phyloP scores from a whole-genome alignment of 2,888 invertebrate species.

The Icerya purchasi region DNA sequence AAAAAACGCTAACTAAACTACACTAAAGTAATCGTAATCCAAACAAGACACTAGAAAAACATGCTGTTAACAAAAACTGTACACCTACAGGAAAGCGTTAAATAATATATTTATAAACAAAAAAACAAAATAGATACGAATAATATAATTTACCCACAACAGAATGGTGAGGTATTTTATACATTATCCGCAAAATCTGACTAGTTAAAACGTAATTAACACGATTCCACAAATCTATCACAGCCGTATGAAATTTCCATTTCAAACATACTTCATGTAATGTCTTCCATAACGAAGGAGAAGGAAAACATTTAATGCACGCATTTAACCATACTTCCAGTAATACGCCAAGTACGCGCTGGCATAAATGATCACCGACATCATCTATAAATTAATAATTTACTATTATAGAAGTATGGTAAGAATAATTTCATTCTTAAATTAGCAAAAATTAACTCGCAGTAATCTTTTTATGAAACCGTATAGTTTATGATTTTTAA shows the following conservation, averaged over 20 bases:
- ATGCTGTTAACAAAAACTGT: too few species aligned
- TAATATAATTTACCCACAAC: background rate
- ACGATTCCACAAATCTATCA: slow-evolving; percentile 87
- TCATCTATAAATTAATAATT: slow-evolving; percentile 53
- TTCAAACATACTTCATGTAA: slow-evolving; percentile 74
- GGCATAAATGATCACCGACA: slow-evolving; percentile 85
- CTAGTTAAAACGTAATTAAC: slow-evolving; percentile 77
- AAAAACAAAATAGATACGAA: too few species aligned
- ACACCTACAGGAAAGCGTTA: too few species aligned
- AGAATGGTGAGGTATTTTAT: slow-evolving; percentile 24
- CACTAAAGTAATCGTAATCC: too few species aligned
- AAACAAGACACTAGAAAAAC: too few species aligned
- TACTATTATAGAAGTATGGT: too few species aligned
- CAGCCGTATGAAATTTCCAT: slow-evolving; percentile 83
- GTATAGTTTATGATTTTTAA: too few species aligned
- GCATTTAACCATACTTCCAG: slow-evolving; percentile 65
- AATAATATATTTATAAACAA: too few species aligned
- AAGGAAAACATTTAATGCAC: slow-evolving; percentile 66
- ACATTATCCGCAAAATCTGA: slow-evolving; percentile 62
- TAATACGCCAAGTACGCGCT: slow-evolving; percentile 76
- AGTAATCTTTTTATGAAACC: too few species aligned
- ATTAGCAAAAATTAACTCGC: too few species aligned
- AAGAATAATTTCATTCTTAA: too few species aligned
- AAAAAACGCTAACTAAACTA: too few species aligned
- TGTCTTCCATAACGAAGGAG: slow-evolving; percentile 89